Percentiles rank a stretch among this genome's conserved stretches.
These are phyloP conservation scores for Labroides dimidiatus DNA, from an alignment of 2,797 vertebrate genomes.

Conservation along the genomic window DNA sequence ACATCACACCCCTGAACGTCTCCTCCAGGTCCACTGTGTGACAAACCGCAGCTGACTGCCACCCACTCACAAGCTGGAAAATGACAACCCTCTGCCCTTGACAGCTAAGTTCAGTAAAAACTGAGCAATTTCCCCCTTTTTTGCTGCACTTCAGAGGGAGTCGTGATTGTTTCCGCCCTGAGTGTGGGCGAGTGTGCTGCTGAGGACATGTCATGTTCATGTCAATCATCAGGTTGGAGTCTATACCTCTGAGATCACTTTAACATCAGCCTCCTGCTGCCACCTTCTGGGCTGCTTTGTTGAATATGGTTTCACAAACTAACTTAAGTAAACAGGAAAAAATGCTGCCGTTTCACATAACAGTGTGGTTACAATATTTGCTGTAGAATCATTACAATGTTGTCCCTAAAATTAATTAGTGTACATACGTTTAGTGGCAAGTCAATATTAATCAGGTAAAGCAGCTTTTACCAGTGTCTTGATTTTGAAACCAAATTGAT, in stretches of 20 bases:
- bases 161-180: constrained; percentile 75
- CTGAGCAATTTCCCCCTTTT: constrained; percentile 57
- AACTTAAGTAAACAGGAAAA: background rate
- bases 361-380: no score
- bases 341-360: background rate
- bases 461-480: no score
- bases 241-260: constrained; percentile 30
- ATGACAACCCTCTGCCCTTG: constrained; percentile 81
- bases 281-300: constrained; percentile 74
- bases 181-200: constrained; percentile 77
- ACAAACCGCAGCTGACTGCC: constrained; percentile 81
- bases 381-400: no score
- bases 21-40: constrained; percentile 79
- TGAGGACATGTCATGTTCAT: constrained; percentile 70
- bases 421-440: no score
- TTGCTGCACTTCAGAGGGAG: constrained; percentile 67
- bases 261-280: constrained; percentile 55
- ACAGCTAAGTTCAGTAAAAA: constrained; percentile 63
- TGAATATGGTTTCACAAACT: background rate
- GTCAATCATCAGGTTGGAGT: constrained; percentile 69
- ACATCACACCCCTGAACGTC: constrained; percentile 71
- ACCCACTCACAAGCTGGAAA: constrained; percentile 82
- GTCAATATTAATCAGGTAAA: no score
- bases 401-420: no score
- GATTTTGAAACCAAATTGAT: no score